A percentile compares a stretch with the other conserved stretches of the same genome.
phyloP scores from a whole-genome alignment of 2,797 vertebrate species.

The Xiphorhynchus erythropygius region DNA sequence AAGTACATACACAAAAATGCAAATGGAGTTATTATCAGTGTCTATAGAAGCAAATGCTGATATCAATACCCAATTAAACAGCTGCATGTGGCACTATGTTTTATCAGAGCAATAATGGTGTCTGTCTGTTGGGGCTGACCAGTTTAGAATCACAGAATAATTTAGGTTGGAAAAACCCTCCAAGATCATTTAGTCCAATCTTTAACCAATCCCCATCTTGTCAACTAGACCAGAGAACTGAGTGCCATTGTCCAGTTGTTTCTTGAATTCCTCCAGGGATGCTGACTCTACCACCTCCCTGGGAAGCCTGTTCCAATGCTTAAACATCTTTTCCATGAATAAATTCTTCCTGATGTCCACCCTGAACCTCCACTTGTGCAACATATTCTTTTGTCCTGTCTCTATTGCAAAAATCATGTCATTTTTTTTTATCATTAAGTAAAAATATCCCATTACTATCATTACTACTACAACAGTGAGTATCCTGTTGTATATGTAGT shows the following conservation, averaged over 20 bases:
- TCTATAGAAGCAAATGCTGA: neutral
- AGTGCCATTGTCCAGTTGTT: neutral
- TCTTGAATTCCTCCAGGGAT: accelerated
- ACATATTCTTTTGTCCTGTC: neutral
- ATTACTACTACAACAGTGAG: neutral
- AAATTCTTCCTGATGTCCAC: neutral
- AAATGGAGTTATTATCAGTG: neutral
- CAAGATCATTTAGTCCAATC: neutral
- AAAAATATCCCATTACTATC: neutral
- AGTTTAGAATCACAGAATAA: neutral
- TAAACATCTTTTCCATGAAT: neutral
- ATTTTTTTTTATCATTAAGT: neutral
- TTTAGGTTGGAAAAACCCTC: neutral
- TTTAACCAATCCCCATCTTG: too few relatives aligned
- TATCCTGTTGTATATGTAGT: neutral
- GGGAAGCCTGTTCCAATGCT: neutral
- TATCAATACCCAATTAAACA: neutral
- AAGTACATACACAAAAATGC: neutral
- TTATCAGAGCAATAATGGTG: neutral
- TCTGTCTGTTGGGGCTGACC: neutral
- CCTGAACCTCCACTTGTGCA: neutral
- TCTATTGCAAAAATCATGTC: accelerated
- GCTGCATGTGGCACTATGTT: neutral
- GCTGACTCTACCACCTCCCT: neutral
- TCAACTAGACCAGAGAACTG: neutral